phyloP scores from a whole-genome alignment of 2,888 invertebrate genomes.

The Diabrotica balteata region DNA sequence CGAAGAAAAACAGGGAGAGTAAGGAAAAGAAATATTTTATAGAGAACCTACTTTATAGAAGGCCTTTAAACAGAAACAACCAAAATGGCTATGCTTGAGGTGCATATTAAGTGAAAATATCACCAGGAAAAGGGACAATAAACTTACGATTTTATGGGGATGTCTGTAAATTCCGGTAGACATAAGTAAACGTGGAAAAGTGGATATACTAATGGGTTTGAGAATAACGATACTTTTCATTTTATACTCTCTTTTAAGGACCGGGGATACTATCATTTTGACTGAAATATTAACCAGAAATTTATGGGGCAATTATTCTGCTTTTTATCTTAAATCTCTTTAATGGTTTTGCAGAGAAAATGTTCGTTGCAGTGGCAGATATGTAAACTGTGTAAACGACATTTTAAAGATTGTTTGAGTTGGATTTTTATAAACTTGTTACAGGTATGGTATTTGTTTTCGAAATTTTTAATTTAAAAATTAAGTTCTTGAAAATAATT shows the following conservation, averaged over 20 bases:
- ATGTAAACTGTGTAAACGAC: too few species aligned
- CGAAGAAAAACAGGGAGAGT: slow-evolving; percentile 13
- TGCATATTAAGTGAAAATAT: slow-evolving; percentile 35
- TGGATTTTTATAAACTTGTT: too few species aligned
- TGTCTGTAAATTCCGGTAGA: slow-evolving; percentile 33
- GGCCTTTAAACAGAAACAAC: slow-evolving; percentile 30
- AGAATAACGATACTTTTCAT: slow-evolving; percentile 27
- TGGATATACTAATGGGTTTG: slow-evolving; percentile 24
- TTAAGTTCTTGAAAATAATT: too few species aligned
- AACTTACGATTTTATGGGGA: slow-evolving; percentile 33
- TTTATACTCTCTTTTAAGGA: slow-evolving; percentile 19
- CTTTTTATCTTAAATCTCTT: slow-evolving; percentile 12
- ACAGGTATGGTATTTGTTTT: too few species aligned
- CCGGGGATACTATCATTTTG: slow-evolving; percentile 8
- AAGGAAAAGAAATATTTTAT: slow-evolving; percentile 24
- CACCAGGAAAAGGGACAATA: slow-evolving; percentile 32
- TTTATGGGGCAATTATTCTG: slow-evolving; percentile 17
- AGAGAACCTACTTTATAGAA: slow-evolving; percentile 22
- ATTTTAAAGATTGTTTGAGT: too few species aligned
- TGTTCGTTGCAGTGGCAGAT: too few species aligned
- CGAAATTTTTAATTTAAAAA: too few species aligned
- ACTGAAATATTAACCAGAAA: slow-evolving; percentile 17
- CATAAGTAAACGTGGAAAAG: slow-evolving; percentile 27
- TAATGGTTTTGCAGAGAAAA: neutral
- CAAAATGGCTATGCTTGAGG: slow-evolving; percentile 31